These are phyloP conservation scores for Cerastis leucographa DNA, from an alignment of 2,888 invertebrate species.

Conservation along the genomic window DNA sequence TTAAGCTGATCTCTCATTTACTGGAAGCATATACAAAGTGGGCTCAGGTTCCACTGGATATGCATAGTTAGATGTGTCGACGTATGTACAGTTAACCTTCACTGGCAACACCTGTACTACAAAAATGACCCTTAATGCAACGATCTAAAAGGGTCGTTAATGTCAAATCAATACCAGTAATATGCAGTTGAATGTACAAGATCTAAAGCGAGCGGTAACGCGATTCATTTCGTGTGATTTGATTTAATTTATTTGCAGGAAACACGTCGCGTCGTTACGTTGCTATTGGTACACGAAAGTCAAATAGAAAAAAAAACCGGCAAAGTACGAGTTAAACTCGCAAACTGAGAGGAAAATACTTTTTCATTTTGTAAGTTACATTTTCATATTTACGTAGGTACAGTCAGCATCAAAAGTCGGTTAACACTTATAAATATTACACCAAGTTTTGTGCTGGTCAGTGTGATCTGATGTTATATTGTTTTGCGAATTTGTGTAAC, in stretches of 20 bases:
- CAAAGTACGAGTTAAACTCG: neutral
- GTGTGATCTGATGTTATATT: too few relatives aligned
- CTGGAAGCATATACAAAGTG: too few relatives aligned
- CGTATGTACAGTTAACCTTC: neutral
- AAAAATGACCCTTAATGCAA: neutral
- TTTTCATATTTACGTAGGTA: neutral
- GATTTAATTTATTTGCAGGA: conserved; percentile 50
- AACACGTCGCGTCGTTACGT: conserved; percentile 32
- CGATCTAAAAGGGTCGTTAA: neutral
- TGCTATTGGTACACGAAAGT: conserved; percentile 16
- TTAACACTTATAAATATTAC: too few relatives aligned
- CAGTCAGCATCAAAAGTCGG: too few relatives aligned
- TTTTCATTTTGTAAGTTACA: neutral
- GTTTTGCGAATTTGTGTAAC: too few relatives aligned
- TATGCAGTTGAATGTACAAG: neutral
- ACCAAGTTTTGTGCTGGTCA: too few relatives aligned
- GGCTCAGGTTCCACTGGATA: too few relatives aligned
- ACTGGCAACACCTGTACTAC: neutral
- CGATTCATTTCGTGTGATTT: conserved; percentile 27
- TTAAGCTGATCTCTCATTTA: too few relatives aligned
- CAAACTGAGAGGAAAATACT: neutral
- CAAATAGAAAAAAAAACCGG: neutral
- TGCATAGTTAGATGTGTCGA: too few relatives aligned
- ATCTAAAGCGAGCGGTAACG: conserved; percentile 11
- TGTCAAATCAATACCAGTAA: neutral